Conservation (phyloP, 2,113 vertebrate species). For the Quiscalus mexicanus region DNA sequence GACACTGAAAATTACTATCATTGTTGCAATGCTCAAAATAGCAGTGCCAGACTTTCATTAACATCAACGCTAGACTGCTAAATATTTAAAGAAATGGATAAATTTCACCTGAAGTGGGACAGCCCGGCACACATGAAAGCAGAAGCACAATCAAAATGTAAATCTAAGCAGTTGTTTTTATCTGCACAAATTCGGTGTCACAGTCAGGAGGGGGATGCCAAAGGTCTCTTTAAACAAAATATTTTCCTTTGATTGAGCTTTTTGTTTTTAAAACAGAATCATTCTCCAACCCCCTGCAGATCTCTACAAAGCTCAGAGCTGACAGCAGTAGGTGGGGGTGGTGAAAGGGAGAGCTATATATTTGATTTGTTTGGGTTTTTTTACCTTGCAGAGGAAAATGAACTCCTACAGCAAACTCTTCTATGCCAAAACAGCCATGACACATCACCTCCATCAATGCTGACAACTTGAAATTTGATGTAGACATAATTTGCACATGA, state of each 20-base stretch:
- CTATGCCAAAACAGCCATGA: slow-evolving; percentile 37
- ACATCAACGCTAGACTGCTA: slow-evolving; percentile 92
- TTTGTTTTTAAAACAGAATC: slow-evolving; percentile 70
- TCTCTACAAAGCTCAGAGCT: slow-evolving; percentile 40
- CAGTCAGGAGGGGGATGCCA: slow-evolving; percentile 65
- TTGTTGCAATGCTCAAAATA: slow-evolving; percentile 87
- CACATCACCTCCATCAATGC: slow-evolving; percentile 31
- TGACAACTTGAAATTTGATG: slow-evolving; percentile 40
- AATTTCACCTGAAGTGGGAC: slow-evolving; percentile 81
- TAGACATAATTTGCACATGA: slow-evolving; percentile 1
- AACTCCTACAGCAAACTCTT: slow-evolving; percentile 56
- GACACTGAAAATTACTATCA: slow-evolving; percentile 93
- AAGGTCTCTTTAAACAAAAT: slow-evolving; percentile 71
- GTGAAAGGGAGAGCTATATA: slow-evolving; percentile 51
- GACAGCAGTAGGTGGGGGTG: slow-evolving; percentile 64
- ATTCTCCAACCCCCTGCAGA: slow-evolving; percentile 64
- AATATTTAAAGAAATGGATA: slow-evolving; percentile 93
- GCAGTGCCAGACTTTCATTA: slow-evolving; percentile 92
- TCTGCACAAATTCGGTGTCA: slow-evolving; percentile 62
- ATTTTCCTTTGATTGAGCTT: slow-evolving; percentile 72
- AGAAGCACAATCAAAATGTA: slow-evolving; percentile 73
- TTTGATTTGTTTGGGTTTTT: slow-evolving; percentile 61
- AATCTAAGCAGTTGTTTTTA: slow-evolving; percentile 71
- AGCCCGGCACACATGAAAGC: slow-evolving; percentile 70
- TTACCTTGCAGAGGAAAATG: slow-evolving; percentile 63